Percentiles rank a stretch among this genome's conserved stretches.
Conservation (phyloP, 2,797 vertebrate species). For the Spizella passerina region DNA sequence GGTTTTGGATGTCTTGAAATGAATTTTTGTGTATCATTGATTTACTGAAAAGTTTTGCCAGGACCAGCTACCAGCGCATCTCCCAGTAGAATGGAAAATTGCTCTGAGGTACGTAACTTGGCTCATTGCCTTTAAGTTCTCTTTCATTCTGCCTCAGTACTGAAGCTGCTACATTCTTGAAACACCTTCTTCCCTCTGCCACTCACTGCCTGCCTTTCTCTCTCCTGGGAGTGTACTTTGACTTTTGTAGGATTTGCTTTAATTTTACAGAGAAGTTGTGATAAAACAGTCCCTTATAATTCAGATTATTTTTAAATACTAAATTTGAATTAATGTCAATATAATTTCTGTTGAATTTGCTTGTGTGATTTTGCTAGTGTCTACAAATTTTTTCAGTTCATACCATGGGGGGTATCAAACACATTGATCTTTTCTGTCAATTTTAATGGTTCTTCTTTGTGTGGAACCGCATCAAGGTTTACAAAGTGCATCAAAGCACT, state of each 20-base stretch:
- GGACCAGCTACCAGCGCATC: not conserved
- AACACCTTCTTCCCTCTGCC: not conserved
- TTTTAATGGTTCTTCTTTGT: not conserved
- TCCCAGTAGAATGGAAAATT: not conserved
- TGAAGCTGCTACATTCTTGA: not conserved
- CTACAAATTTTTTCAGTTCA: not conserved
- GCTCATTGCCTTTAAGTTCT: not conserved
- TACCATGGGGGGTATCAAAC: not conserved
- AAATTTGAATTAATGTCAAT: not conserved
- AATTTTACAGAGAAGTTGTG: not conserved
- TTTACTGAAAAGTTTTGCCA: not conserved
- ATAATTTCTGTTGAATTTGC: not conserved
- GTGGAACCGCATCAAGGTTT: not conserved
- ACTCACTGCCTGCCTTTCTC: not conserved
- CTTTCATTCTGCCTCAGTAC: not conserved
- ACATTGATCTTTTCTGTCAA: not conserved
- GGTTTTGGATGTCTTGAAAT: not conserved
- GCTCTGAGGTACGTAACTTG: not conserved
- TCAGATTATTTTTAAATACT: not conserved
- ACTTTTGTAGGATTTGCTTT: not conserved
- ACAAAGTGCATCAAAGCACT: not conserved
- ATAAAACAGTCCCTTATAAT: not conserved
- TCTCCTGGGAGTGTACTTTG: not conserved
- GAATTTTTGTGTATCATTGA: not conserved
- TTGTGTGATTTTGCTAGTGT: not conserved